Conservation (phyloP, 2,888 invertebrate genomes). For the Pteria penguin region DNA sequence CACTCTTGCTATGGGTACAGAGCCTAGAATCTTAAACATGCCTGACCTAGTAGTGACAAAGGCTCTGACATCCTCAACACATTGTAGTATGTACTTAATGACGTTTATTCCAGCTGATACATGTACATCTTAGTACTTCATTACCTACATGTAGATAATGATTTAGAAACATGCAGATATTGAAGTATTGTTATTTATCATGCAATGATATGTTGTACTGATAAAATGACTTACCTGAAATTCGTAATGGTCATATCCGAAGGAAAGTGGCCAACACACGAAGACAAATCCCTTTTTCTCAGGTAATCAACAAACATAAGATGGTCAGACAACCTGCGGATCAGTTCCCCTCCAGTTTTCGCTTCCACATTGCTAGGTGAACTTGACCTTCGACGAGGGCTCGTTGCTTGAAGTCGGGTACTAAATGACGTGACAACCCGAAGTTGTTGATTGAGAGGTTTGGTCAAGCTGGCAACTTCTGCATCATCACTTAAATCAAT, state of each 20-base stretch:
- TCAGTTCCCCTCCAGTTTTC: constrained; percentile 48
- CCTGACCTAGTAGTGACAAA: background rate
- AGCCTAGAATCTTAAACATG: background rate
- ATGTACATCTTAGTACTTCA: background rate
- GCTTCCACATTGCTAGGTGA: constrained; percentile 61
- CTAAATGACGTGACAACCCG: constrained; percentile 73
- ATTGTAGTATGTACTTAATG: background rate
- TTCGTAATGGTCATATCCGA: constrained; percentile 74
- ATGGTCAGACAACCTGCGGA: constrained; percentile 61
- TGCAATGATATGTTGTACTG: background rate
- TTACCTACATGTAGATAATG: background rate
- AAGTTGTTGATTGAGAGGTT: constrained; percentile 70
- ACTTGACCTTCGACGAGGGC: constrained; percentile 51
- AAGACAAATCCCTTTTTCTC: constrained; percentile 68
- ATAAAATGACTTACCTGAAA: constrained; percentile 62
- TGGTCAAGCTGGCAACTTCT: constrained; percentile 57
- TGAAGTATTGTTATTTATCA: background rate
- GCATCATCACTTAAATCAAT: constrained; percentile 66
- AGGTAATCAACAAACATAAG: constrained; percentile 74
- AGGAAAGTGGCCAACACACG: constrained; percentile 76
- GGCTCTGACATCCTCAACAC: background rate
- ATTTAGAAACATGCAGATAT: background rate
- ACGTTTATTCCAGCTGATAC: background rate
- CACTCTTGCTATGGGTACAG: background rate
- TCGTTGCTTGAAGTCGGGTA: constrained; percentile 48